Evolutionary conservation across 2,888 invertebrate species (phyloP), one percentile per base, ranked within the genome.

Genomic region (Rugalucina vietnamica): DNA sequence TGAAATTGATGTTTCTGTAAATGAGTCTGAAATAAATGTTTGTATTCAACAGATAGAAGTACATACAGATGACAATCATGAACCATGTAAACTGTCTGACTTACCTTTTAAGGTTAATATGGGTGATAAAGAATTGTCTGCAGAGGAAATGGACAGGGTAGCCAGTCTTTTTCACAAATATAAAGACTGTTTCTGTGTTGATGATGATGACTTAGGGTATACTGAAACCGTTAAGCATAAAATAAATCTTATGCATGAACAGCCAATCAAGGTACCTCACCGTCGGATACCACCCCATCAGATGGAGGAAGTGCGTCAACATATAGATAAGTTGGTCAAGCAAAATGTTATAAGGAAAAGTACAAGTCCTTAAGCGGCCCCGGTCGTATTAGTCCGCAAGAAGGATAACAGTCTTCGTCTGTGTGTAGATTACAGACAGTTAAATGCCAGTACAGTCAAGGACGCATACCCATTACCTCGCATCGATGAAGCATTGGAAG

Each of bases 361-460:
- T 27, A 79, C 24, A 14, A 54, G 79, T 54, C 79, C 57, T n/a
- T 79, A 57, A 29, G 79, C 57, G 3, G 49, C 60, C 14, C 32
- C 79, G 24, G 71, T 72, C 18, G 79, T 79, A 8, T n/a, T 72
- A 3, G 57, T 79, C 36, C 70, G 32, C 10, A 79, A 79, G 39
- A 72, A 72, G 21, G 72, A 72, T n/a, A 57, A 32, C 27, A 79
- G 32, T 34, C 36, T 49, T 1, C 39, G 72, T 21, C 29, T 79
- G n/a, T 82, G 76, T 79, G 73, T 36, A n/a, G 85, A 87, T 54
- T 84, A 84, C 18, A 39, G 83, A 50, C 78, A 85, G 36, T 54
- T 82, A 24, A 74, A 82, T 29, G 54, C 71, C 3, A 49, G 50
- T 14, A 76, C 79, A n/a, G 27, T 82, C n/a, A 79, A 79, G n/a